Percentiles rank a stretch among this genome's conserved stretches.
These are phyloP conservation scores for Brachypterus glaber DNA, from an alignment of 2,888 invertebrate genomes.

Conservation along the genomic window DNA sequence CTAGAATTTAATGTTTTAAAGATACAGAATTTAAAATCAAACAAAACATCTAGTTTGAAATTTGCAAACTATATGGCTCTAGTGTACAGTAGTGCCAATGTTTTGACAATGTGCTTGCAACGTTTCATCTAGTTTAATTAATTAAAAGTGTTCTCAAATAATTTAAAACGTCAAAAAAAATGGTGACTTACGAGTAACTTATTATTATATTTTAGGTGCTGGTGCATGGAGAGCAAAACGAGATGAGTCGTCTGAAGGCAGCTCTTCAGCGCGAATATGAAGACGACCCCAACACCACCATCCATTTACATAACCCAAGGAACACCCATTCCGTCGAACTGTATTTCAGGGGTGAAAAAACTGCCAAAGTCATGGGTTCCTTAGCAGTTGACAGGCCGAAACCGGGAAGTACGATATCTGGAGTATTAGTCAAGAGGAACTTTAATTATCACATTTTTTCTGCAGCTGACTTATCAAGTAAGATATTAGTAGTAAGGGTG, in stretches of 20 bases:
- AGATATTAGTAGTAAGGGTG: too few relatives aligned
- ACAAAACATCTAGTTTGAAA: too few relatives aligned
- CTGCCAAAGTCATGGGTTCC: conserved; percentile 94
- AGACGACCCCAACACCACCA: conserved; percentile 62
- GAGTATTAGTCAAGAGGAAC: conserved; percentile 91
- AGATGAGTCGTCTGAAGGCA: conserved; percentile 93
- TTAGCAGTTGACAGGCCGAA: conserved; percentile 76
- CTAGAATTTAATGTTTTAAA: too few relatives aligned
- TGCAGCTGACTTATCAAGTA: conserved; percentile 81
- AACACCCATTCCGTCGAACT: conserved; percentile 91
- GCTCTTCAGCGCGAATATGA: conserved; percentile 91
- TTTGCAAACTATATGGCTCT: too few relatives aligned
- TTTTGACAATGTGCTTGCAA: too few relatives aligned
- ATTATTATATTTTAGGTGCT: conserved; percentile 52
- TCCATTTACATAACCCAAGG: conserved; percentile 84
- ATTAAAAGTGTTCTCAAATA: too few relatives aligned
- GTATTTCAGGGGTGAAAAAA: conserved; percentile 95
- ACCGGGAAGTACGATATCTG: conserved; percentile 72
- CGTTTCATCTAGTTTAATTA: too few relatives aligned
- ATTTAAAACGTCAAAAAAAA: too few relatives aligned
- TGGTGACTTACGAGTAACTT: too few relatives aligned
- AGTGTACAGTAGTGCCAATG: too few relatives aligned
- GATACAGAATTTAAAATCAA: too few relatives aligned
- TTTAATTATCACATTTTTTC: conserved; percentile 96
- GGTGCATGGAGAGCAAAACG: conserved; percentile 98